Evolutionary conservation across 2,797 vertebrate species (phyloP).

Genomic region (Simalia tracyae): DNA sequence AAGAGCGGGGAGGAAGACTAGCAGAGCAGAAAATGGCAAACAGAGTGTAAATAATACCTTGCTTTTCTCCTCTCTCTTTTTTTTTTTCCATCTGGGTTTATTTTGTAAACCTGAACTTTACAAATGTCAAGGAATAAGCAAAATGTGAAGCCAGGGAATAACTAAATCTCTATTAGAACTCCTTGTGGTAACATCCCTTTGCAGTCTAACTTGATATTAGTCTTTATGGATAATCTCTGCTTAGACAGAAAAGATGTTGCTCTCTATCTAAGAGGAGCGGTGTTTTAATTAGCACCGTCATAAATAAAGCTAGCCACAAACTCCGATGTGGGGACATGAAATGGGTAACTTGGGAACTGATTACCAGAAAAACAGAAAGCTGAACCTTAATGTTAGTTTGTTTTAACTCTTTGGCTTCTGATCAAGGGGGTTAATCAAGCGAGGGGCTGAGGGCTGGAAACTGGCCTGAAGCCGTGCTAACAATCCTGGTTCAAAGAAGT

Average conservation of each 20-base stretch:
- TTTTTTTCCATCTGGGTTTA: constrained; percentile 33
- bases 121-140: constrained; percentile 72
- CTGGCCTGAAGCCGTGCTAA: not conserved
- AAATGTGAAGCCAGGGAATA: constrained; percentile 64
- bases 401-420: not conserved
- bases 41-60: constrained; percentile 15
- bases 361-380: not conserved
- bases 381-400: not conserved
- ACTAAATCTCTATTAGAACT: constrained; percentile 66
- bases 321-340: constrained; percentile 10
- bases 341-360: not conserved
- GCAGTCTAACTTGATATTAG: constrained; percentile 47
- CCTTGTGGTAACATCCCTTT: constrained; percentile 28
- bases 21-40: not conserved
- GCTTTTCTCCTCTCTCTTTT: not conserved
- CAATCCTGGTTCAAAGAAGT: not conserved
- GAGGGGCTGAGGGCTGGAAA: not conserved
- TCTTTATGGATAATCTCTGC: constrained; percentile 45
- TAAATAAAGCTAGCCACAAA: constrained; percentile 47
- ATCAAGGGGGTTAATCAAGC: rapidly evolving
- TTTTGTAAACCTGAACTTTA: constrained; percentile 78
- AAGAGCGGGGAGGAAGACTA: not conserved
- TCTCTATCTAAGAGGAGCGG: constrained; percentile 44
- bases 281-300: constrained; percentile 58
- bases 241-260: constrained; percentile 18